Conservation (phyloP, 1,140 invertebrate species). For the Callitettix versicolor region DNA sequence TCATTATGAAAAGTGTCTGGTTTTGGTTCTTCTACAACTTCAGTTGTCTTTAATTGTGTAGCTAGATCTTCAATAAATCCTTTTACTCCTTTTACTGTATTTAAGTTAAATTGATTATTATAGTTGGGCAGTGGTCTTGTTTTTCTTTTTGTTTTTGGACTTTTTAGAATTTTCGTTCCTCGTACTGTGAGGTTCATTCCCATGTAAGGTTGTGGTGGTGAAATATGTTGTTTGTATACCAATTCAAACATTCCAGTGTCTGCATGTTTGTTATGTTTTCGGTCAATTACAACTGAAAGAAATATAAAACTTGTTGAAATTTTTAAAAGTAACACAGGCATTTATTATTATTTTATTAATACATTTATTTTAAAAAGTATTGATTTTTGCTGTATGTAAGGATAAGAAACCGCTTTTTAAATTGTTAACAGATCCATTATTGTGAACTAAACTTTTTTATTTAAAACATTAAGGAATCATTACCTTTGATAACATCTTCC, state of each 20-base stretch:
- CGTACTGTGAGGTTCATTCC: slow-evolving; percentile 65
- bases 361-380: no score
- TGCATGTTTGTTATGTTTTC: slow-evolving; percentile 60
- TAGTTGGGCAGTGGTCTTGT: background rate
- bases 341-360: no score
- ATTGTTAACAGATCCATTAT: no score
- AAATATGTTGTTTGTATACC: slow-evolving; percentile 63
- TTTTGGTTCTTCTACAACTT: background rate
- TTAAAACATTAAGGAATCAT: no score
- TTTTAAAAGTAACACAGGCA: no score
- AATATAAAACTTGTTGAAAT: no score
- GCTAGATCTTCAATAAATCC: slow-evolving; percentile 11
- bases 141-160: slow-evolving; percentile 11
- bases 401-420: no score
- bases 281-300: slow-evolving; percentile 73
- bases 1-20: background rate
- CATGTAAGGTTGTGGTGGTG: slow-evolving; percentile 71
- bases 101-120: no score
- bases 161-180: slow-evolving; percentile 38
- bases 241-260: slow-evolving; percentile 81
- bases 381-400: no score
- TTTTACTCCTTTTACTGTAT: background rate
- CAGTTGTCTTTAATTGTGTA: background rate
- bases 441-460: no score
- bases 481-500: slow-evolving; percentile 89